These are phyloP conservation scores for cattle (Bos taurus) DNA, from an alignment of 2,113 vertebrate genomes.

Conservation along the genomic window DNA sequence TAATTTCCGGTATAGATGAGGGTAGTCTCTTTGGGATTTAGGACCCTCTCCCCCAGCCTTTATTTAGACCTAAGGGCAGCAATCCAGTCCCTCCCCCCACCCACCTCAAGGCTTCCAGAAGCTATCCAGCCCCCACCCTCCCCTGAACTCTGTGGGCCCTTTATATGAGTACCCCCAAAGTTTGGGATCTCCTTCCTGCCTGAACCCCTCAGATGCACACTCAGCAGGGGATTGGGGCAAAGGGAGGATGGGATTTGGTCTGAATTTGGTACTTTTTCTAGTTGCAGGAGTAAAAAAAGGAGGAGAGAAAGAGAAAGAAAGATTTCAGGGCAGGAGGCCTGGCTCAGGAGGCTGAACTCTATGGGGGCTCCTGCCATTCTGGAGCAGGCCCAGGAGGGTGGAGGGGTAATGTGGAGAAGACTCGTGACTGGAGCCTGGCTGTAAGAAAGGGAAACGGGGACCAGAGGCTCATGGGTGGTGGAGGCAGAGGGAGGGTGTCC, in stretches of 20 bases:
- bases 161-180: neutral
- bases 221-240: neutral
- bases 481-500: neutral
- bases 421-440: neutral
- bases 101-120: neutral
- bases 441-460: neutral
- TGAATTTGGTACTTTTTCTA: neutral
- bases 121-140: neutral
- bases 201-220: neutral
- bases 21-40: neutral
- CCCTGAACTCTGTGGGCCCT: neutral
- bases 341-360: neutral
- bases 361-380: neutral
- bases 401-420: neutral
- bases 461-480: neutral
- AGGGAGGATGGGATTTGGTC: neutral
- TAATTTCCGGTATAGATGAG: neutral
- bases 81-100: neutral
- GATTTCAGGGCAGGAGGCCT: neutral
- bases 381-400: neutral
- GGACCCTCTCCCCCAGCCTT: neutral
- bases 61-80: neutral
- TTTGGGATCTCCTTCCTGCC: neutral
- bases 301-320: neutral
- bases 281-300: neutral